Conservation (phyloP, 2,888 invertebrate genomes). For the Mythimna pallens region DNA sequence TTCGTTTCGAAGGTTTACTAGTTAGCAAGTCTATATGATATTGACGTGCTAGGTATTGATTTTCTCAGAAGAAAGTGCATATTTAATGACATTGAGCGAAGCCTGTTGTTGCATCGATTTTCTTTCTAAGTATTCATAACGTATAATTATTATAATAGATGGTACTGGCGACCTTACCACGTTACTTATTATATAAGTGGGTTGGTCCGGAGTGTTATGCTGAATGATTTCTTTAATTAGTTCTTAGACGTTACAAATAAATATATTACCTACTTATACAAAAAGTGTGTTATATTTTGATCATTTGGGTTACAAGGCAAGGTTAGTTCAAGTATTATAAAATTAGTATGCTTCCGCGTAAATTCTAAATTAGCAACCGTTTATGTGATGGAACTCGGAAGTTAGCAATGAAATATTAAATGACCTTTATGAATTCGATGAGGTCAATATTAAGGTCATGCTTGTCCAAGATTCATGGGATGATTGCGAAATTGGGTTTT, state of each 20-base stretch:
- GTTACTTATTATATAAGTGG: slow-evolving; percentile 13
- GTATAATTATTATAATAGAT: slow-evolving; percentile 30
- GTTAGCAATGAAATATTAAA: slow-evolving; percentile 9
- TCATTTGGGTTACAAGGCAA: slow-evolving; percentile 7
- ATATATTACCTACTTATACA: neutral
- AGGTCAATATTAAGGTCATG: slow-evolving; percentile 17
- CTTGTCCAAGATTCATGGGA: neutral
- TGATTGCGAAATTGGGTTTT: neutral
- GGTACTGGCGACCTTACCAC: slow-evolving; percentile 19
- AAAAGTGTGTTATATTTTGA: slow-evolving; percentile 2
- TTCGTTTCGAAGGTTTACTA: neutral
- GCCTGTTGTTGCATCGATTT: slow-evolving; percentile 47
- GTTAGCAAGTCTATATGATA: slow-evolving; percentile 7
- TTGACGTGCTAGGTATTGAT: slow-evolving; percentile 23
- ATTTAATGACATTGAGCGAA: slow-evolving; percentile 28
- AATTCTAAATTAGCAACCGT: slow-evolving; percentile 7
- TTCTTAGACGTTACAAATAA: slow-evolving; percentile 14
- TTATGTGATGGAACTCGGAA: neutral
- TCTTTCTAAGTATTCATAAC: slow-evolving; percentile 39
- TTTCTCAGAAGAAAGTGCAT: slow-evolving; percentile 38
- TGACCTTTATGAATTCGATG: neutral
- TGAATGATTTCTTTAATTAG: slow-evolving; percentile 11
- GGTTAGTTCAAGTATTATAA: slow-evolving; percentile 2
- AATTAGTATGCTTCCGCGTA: slow-evolving; percentile 19
- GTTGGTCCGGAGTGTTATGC: neutral